Base-by-base conservation (phyloP, 2,797 vertebrate species). In the Amniataba percoides region DNA sequence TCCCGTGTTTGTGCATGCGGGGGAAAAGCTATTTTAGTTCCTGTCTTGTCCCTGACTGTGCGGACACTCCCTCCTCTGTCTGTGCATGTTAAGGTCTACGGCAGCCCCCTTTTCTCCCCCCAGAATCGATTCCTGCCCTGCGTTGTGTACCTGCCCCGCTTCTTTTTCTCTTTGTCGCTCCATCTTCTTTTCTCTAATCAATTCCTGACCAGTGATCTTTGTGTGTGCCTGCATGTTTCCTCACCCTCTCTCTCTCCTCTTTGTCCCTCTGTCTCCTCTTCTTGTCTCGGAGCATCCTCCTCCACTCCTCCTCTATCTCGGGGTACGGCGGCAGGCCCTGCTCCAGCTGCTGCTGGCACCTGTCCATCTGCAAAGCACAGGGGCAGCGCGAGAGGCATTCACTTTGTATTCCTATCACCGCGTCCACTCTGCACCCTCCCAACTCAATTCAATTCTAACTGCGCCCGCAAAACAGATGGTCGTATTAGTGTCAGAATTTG, bases 321-420 rank as follows among this genome's bases (percentile, higher is more conserved):
- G 94, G 94, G 19, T 93, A 95, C 31, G 94, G 96, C 0, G 96
- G 93, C 67, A 98, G 94, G 56, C 96, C 96, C 85, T 94, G 95
- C 66, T 95, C 95, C 82, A 96, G 71, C 70, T 95, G 92, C 70
- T 84, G 75, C 27, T 88, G 94, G 88, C 97, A 95, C 25, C 65
- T 92, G 75, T 96, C 94, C 92, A 98, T 85, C 93, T 94, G 88
- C 64, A 81, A 81, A 67, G 71, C 68, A 90, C 76, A 67, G 40
- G 31, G 93, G 89, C 62, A 63, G 60, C 0, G 45, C 1, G 43
- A 78, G 19, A 71, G 61, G 43, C 69, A 7, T 71, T 88, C 78
- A 84, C 81, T 92, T 85, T 84, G 79, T 74, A 89, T 90, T 89
- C 78, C 61, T 60, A 14, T 85, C 84, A 80, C 88, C 68, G 14